Evolutionary conservation across 1,140 invertebrate genomes (phyloP).

Genomic region (Drosophila nigromelanica): DNA sequence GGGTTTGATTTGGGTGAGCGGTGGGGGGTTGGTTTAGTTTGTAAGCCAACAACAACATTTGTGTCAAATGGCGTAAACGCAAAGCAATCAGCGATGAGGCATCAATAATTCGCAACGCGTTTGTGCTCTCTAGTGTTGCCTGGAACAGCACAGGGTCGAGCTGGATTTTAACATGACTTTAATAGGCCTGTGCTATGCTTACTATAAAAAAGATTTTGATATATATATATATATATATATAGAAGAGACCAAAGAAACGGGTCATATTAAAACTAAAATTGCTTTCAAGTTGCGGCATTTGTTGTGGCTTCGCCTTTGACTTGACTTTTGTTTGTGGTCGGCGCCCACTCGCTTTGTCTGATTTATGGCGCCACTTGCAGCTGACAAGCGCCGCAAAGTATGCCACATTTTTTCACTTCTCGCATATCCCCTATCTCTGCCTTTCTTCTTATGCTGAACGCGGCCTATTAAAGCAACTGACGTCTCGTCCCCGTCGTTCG

Average conservation of each 20-base stretch:
- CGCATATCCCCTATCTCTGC: not conserved
- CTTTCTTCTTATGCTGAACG: constrained; percentile 4
- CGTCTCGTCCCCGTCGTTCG: constrained; percentile 9
- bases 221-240: not conserved
- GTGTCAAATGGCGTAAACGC: constrained; percentile 75
- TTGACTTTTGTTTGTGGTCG: constrained; percentile 46
- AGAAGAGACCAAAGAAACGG: constrained; percentile 25
- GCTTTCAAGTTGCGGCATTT: constrained; percentile 48
- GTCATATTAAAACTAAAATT: constrained; percentile 73
- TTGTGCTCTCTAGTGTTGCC: constrained; percentile 22
- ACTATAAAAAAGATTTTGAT: not conserved
- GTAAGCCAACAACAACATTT: constrained; percentile 42
- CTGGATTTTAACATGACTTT: constrained; percentile 3
- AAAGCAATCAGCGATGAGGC: constrained; percentile 78
- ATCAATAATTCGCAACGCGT: constrained; percentile 78
- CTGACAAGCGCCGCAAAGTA: constrained; percentile 56
- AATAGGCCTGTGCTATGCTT: not conserved
- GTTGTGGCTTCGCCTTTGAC: constrained; percentile 50
- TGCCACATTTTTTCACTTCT: constrained; percentile 35
- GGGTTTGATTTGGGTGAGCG: not conserved
- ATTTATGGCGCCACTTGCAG: constrained; percentile 76
- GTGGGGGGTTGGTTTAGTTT: constrained; percentile 1
- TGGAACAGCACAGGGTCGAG: too few relatives aligned
- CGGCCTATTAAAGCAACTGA: constrained; percentile 44
- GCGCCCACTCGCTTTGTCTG: constrained; percentile 38